These are phyloP conservation scores for Alentia gelatinosa DNA, from an alignment of 2,888 invertebrate species.

Conservation along the genomic window DNA sequence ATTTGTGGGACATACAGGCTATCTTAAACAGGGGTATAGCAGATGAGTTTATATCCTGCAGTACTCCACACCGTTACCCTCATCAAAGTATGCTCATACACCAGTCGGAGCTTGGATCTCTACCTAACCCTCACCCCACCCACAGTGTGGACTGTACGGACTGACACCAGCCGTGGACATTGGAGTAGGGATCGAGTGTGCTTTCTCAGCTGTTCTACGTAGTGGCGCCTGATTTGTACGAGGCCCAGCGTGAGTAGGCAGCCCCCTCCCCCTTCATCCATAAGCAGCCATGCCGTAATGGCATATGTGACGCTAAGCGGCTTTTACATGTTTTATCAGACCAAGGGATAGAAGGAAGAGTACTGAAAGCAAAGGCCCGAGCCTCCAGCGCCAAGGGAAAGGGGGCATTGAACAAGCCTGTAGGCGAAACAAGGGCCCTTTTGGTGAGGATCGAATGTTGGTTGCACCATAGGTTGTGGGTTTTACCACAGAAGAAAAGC, in stretches of 20 bases:
- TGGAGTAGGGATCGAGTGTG: neutral
- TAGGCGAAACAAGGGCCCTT: neutral
- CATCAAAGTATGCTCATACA: no score
- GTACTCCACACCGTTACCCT: no score
- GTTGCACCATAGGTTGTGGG: no score
- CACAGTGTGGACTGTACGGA: neutral
- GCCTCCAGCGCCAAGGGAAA: neutral
- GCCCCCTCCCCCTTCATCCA: neutral
- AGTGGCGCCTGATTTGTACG: neutral
- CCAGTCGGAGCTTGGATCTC: no score
- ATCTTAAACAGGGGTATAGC: no score
- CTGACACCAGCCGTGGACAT: neutral
- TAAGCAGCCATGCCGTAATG: constrained; percentile 30
- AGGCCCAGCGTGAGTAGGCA: neutral
- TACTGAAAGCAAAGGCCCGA: neutral
- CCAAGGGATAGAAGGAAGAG: neutral
- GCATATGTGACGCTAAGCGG: constrained; percentile 48
- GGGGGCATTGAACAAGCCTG: neutral
- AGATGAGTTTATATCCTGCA: no score
- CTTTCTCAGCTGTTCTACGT: neutral
- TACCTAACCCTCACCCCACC: no score
- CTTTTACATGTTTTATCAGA: constrained; percentile 27
- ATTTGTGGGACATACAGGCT: no score
- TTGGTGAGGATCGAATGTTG: no score
- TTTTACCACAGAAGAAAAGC: no score